Conservation (phyloP, 2,797 vertebrate genomes). For the Lepilemur septentrionalis region DNA sequence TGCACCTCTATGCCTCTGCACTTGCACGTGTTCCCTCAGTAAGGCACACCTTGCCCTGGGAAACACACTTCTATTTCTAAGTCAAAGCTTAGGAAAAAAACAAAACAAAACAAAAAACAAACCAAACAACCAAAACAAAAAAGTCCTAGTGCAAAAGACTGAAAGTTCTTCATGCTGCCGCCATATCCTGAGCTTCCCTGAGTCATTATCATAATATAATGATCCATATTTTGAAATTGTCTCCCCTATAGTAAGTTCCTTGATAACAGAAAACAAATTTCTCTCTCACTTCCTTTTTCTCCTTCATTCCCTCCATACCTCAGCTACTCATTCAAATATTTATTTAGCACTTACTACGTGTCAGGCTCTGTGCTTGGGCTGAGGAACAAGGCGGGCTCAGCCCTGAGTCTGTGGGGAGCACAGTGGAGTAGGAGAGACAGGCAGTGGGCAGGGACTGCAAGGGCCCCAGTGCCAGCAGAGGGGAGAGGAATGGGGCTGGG, state of each 20-base stretch:
- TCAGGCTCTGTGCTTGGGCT: background rate
- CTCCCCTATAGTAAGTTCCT: background rate
- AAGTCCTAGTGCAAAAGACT: background rate
- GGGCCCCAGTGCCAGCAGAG: background rate
- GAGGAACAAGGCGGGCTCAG: background rate
- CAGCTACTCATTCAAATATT: background rate
- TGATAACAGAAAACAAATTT: background rate
- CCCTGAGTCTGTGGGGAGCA: background rate
- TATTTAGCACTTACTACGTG: background rate
- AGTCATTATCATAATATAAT: background rate
- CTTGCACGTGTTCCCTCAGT: background rate
- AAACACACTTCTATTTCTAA: background rate
- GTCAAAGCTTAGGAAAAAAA: background rate
- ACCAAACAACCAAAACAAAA: background rate
- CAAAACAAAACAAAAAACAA: background rate
- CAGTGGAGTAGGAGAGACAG: background rate
- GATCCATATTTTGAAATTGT: background rate
- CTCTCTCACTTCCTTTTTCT: background rate
- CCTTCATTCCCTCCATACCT: background rate
- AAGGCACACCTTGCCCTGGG: background rate
- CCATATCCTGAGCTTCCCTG: background rate
- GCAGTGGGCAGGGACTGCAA: rapidly evolving
- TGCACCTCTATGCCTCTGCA: background rate
- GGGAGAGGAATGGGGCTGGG: background rate
- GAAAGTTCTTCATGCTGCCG: background rate